phyloP scores from a whole-genome alignment of 2,113 vertebrate genomes.

The Stercorarius parasiticus region DNA sequence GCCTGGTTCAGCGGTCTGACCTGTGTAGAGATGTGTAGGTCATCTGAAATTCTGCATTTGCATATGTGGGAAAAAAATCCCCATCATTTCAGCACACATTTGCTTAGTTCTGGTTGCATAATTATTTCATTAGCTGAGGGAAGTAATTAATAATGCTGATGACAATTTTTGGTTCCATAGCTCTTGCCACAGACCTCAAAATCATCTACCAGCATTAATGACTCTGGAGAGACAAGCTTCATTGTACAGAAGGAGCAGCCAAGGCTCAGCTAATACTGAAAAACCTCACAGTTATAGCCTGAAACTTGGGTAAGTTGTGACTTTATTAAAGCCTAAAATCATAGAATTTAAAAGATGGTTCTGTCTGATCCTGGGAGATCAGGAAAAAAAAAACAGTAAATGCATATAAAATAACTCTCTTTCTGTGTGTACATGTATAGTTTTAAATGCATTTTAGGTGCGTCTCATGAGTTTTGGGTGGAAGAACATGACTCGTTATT shows the following conservation, averaged over 20 bases:
- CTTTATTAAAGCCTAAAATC: not conserved
- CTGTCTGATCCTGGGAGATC: not conserved
- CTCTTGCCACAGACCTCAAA: not conserved
- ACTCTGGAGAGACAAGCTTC: not conserved
- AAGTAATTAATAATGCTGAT: not conserved
- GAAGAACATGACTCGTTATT: not conserved
- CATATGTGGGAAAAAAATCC: not conserved
- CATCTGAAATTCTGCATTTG: not conserved
- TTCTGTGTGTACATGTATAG: too few relatives aligned
- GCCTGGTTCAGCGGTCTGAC: not conserved
- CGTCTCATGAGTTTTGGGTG: not conserved
- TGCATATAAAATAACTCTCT: not conserved
- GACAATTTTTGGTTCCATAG: not conserved
- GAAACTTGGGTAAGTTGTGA: not conserved
- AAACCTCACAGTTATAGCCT: not conserved
- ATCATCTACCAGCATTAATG: not conserved
- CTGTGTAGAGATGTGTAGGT: not conserved
- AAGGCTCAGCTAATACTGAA: not conserved
- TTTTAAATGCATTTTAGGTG: not conserved
- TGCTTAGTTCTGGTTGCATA: not conserved
- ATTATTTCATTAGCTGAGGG: not conserved
- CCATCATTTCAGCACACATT: not conserved
- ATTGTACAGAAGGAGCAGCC: not conserved
- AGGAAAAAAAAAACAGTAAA: not conserved
- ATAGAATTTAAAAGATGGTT: not conserved